phyloP scores from a whole-genome alignment of 2,888 invertebrate species.

The Xanthia icteritia region DNA sequence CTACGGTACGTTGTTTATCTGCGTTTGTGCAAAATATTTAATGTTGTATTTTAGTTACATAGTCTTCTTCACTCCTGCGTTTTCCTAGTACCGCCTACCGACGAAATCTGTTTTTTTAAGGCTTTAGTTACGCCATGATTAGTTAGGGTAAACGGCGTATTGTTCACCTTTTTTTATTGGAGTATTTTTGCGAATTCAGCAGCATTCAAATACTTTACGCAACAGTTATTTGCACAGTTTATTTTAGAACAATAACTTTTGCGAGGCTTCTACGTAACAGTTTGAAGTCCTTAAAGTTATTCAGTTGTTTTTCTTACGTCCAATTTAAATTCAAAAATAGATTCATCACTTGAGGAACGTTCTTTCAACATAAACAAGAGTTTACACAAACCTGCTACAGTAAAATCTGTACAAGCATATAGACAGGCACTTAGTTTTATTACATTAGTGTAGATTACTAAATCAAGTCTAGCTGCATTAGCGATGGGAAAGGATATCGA shows the following conservation, averaged over 20 bases:
- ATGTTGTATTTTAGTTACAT: slow-evolving; percentile 59
- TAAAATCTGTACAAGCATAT: slow-evolving; percentile 25
- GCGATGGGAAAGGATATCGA: slow-evolving; percentile 84
- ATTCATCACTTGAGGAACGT: slow-evolving; percentile 30
- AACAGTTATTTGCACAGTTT: slow-evolving; percentile 40
- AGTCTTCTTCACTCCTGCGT: slow-evolving; percentile 39
- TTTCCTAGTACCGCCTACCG: slow-evolving; percentile 8
- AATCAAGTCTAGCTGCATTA: slow-evolving; percentile 66
- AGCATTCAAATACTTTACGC: slow-evolving; percentile 26
- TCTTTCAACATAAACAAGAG: slow-evolving; percentile 5
- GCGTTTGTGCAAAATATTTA: slow-evolving; percentile 62
- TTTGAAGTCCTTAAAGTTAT: slow-evolving; percentile 23
- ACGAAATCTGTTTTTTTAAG: slow-evolving; percentile 28
- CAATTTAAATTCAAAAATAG: slow-evolving; percentile 33
- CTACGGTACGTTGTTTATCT: slow-evolving; percentile 60
- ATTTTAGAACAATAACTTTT: slow-evolving; percentile 42
- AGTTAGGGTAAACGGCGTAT: slow-evolving; percentile 36
- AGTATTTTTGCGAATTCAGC: slow-evolving; percentile 34
- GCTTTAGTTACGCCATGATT: slow-evolving; percentile 33
- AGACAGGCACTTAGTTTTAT: slow-evolving; percentile 58
- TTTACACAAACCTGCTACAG: slow-evolving; percentile 10
- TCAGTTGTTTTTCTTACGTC: slow-evolving; percentile 38
- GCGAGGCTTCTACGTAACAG: slow-evolving; percentile 35
- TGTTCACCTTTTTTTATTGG: slow-evolving; percentile 38
- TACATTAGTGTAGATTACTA: slow-evolving; percentile 63